phyloP scores from a whole-genome alignment of 2,888 invertebrate species.

The Glaucopsyche alexis region DNA sequence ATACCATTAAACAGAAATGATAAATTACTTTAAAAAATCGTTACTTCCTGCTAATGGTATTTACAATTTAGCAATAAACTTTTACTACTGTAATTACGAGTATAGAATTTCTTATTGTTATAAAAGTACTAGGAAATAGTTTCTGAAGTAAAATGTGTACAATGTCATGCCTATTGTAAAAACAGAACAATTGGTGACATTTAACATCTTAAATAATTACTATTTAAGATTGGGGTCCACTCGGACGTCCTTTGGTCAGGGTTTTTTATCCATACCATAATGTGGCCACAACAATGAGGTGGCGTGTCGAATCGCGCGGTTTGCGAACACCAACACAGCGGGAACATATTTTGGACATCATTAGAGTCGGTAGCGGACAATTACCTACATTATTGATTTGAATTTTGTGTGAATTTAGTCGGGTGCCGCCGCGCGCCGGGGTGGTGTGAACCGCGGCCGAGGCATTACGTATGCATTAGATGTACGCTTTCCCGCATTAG shows the following conservation, averaged over 20 bases:
- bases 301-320: constrained; percentile 46
- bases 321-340: constrained; percentile 52
- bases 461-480: constrained; percentile 54
- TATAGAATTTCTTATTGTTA: not conserved
- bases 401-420: constrained; percentile 27
- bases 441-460: constrained; percentile 47
- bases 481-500: constrained; percentile 65
- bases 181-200: constrained; percentile 13
- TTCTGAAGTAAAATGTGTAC: not conserved
- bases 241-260: constrained; percentile 30
- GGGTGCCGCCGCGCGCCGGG: constrained; percentile 39
- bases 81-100: constrained; percentile 8
- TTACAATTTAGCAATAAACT: not conserved
- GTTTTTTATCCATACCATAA: constrained; percentile 36
- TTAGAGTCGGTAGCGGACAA: constrained; percentile 42
- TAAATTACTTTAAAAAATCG: constrained; percentile 25
- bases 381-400: constrained; percentile 29
- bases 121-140: constrained; percentile 7
- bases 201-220: constrained; percentile 30
- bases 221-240: constrained; percentile 28
- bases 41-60: not conserved
- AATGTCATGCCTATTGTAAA: constrained; percentile 4
- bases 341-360: constrained; percentile 54
- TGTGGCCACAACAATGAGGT: constrained; percentile 44
- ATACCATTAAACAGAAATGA: constrained; percentile 44